Conservation (phyloP, 2,113 vertebrate genomes). For the Caranx ignobilis region DNA sequence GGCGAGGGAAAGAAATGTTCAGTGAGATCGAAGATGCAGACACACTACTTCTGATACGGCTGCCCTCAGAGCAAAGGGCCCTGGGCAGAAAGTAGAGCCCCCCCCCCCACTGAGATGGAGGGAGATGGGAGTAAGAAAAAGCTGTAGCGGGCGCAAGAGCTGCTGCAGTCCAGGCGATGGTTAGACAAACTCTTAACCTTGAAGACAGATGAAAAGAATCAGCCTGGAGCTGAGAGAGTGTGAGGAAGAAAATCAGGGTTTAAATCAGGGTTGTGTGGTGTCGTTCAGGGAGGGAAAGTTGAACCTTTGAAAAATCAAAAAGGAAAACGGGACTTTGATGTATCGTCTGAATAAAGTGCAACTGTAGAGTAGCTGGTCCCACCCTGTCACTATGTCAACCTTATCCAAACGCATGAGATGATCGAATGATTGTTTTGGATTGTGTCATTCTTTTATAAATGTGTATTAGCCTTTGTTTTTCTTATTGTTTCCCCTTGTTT, state of each 20-base stretch:
- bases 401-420: constrained; percentile 5
- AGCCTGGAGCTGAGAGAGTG: constrained; percentile 38
- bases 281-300: constrained; percentile 38
- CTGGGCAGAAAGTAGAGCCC: constrained; percentile 35
- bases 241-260: constrained; percentile 33
- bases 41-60: constrained; percentile 39
- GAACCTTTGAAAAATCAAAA: constrained; percentile 49
- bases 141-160: neutral
- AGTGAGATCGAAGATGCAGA: constrained; percentile 55
- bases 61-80: constrained; percentile 47
- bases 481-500: neutral
- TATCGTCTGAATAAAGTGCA: constrained; percentile 16
- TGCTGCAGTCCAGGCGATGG: constrained; percentile 31
- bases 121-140: constrained; percentile 22
- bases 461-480: neutral
- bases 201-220: constrained; percentile 60
- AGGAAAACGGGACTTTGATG: constrained; percentile 36
- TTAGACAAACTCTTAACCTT: constrained; percentile 60
- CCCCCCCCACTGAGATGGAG: constrained; percentile 16
- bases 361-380: constrained; percentile 7
- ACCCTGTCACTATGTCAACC: constrained; percentile 6
- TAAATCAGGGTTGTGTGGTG: constrained; percentile 42
- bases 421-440: constrained; percentile 19
- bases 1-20: constrained; percentile 52
- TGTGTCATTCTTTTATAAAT: constrained; percentile 8